phyloP scores from a whole-genome alignment of 2,797 vertebrate species.

The Xerus rutilus region DNA sequence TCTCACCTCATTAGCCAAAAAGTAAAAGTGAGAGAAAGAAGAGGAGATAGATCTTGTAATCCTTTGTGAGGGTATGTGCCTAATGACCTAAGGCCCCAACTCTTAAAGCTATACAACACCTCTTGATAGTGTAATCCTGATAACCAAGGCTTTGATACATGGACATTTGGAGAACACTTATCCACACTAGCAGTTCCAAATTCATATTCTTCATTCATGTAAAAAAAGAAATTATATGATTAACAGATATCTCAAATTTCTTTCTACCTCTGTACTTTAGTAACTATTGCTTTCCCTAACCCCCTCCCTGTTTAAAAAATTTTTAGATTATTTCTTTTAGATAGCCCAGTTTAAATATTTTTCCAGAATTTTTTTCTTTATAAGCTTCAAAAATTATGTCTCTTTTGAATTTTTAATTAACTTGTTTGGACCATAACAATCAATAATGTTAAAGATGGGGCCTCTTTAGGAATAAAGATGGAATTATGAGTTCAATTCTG shows the following conservation, averaged over 20 bases:
- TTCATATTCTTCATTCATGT: background rate
- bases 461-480: background rate
- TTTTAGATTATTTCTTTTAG: background rate
- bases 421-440: background rate
- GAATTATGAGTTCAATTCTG: background rate
- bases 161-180: background rate
- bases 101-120: background rate
- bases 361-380: background rate
- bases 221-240: background rate
- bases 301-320: background rate
- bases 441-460: background rate
- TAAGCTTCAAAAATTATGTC: background rate
- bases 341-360: background rate
- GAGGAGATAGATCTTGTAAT: too few species aligned
- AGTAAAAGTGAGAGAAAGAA: background rate
- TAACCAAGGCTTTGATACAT: background rate
- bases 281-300: background rate
- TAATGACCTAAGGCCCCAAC: background rate
- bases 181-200: background rate
- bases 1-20: background rate
- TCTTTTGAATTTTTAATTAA: conserved; percentile 10
- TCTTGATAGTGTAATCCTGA: background rate
- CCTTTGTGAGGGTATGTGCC: background rate
- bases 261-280: background rate
- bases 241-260: background rate